Conservation (phyloP, 2,888 invertebrate genomes). For the Dasypolia templi region DNA sequence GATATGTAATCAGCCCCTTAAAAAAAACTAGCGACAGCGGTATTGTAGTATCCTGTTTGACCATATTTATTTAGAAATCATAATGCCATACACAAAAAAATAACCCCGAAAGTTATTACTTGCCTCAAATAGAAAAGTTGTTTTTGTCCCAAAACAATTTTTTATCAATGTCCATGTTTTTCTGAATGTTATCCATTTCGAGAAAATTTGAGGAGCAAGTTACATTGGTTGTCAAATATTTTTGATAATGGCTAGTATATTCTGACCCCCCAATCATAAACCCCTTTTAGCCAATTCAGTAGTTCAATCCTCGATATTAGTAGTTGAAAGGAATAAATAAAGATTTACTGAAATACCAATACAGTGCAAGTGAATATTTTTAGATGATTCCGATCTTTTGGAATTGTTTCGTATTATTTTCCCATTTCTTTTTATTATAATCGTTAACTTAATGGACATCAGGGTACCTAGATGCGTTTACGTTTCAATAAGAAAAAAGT, state of each 20-base stretch:
- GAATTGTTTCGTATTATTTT: constrained; percentile 25
- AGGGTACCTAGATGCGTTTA: neutral
- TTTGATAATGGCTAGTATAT: neutral
- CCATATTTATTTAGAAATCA: neutral
- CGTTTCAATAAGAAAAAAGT: neutral
- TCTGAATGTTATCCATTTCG: constrained; percentile 35
- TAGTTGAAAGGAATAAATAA: constrained; percentile 49
- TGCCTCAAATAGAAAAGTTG: constrained; percentile 19
- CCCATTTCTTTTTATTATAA: neutral
- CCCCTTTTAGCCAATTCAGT: constrained; percentile 46
- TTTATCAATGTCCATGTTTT: constrained; percentile 25
- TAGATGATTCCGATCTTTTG: constrained; percentile 14
- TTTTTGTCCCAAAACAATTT: constrained; percentile 27
- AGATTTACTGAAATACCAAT: constrained; percentile 31
- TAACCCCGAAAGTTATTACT: constrained; percentile 5
- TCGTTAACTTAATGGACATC: neutral
- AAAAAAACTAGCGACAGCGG: neutral
- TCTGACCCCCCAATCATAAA: constrained; percentile 16
- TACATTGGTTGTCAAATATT: neutral
- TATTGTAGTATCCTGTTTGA: neutral
- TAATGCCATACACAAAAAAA: constrained; percentile 3
- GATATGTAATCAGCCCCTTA: neutral
- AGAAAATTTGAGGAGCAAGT: constrained; percentile 27
- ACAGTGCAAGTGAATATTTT: constrained; percentile 23
- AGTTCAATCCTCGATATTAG: constrained; percentile 36